phyloP scores from a whole-genome alignment of 2,113 vertebrate species.

The Vimba vimba region DNA sequence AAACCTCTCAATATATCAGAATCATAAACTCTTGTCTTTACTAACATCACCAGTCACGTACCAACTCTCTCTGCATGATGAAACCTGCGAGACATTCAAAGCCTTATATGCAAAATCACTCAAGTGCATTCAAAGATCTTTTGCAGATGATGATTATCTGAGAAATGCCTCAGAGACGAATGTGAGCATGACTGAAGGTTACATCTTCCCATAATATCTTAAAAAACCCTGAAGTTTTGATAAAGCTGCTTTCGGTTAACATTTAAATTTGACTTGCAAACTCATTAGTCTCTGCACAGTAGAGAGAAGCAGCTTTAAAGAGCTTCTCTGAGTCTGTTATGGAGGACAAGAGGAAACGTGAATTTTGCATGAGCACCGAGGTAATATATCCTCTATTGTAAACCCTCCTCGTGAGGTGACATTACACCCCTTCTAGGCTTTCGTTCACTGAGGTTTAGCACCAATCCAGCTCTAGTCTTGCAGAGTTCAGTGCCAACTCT shows the following conservation, averaged over 20 bases:
- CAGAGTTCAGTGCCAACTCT: not conserved
- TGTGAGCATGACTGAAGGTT: not conserved
- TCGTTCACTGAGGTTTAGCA: conserved; percentile 18
- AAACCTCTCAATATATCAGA: not conserved
- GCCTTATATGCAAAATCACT: not conserved
- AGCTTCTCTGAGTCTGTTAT: not conserved
- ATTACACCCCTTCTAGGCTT: conserved; percentile 3
- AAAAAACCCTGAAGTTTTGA: not conserved
- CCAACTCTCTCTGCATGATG: not conserved
- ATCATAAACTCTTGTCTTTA: not conserved
- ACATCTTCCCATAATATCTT: not conserved
- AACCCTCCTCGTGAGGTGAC: conserved; percentile 16
- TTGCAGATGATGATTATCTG: not conserved
- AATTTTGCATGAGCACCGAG: conserved; percentile 46
- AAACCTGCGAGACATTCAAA: not conserved
- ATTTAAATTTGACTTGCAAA: not conserved
- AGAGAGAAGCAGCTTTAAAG: not conserved
- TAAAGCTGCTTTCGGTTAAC: not conserved
- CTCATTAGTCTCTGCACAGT: not conserved
- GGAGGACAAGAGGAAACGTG: conserved; percentile 22
- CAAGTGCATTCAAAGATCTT: not conserved
- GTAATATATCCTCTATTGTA: conserved; percentile 51
- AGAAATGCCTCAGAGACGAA: not conserved
- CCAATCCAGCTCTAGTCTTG: not conserved
- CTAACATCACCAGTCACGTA: not conserved